Conservation (phyloP, 2,113 vertebrate species). For the Progne subis region DNA sequence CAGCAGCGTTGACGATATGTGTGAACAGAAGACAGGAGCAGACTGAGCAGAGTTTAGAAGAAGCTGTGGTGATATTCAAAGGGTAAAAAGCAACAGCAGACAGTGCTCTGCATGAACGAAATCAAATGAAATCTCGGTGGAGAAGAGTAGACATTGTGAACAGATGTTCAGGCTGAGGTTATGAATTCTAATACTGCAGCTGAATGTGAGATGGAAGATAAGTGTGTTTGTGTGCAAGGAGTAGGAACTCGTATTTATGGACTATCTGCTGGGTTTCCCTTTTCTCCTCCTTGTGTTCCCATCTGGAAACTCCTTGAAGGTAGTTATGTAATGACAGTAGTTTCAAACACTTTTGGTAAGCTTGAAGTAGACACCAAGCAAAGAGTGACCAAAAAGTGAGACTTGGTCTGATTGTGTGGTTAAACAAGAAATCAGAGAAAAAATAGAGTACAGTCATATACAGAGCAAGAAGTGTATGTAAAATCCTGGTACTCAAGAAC, state of each 20-base stretch:
- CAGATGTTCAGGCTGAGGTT: neutral
- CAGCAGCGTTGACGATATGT: neutral
- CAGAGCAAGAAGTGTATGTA: neutral
- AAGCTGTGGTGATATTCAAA: neutral
- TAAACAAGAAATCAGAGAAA: neutral
- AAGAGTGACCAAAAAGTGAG: neutral
- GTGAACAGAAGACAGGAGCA: neutral
- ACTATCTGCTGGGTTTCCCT: neutral
- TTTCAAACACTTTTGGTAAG: neutral
- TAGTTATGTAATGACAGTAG: neutral
- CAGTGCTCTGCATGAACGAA: neutral
- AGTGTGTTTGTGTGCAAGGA: neutral
- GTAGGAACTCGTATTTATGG: neutral
- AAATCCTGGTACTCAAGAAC: neutral
- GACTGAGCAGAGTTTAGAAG: neutral
- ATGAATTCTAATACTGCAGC: neutral
- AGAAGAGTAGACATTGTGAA: neutral
- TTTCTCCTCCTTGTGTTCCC: neutral
- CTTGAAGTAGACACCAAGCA: neutral
- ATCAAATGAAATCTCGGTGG: neutral
- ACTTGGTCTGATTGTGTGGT: neutral
- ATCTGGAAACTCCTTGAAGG: neutral
- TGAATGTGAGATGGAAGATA: neutral
- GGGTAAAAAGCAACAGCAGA: neutral
- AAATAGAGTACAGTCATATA: neutral